A percentile compares a stretch with the other conserved stretches of the same genome.
phyloP scores from a whole-genome alignment of 2,888 invertebrate species.

The Morpho achilles region DNA sequence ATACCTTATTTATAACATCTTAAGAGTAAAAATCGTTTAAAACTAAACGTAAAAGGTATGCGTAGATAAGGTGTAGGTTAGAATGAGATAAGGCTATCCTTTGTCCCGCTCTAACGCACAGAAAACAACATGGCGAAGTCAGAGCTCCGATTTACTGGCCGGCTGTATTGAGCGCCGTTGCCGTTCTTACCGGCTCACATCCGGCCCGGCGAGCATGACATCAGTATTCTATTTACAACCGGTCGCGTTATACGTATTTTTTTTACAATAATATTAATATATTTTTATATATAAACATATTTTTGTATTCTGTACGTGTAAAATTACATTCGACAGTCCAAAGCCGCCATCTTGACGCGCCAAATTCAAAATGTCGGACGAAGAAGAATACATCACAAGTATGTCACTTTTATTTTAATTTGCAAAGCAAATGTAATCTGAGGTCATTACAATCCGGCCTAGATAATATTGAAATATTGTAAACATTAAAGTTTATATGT shows the following conservation, averaged over 20 bases:
- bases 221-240: conserved; percentile 21
- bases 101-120: neutral
- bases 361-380: conserved; percentile 14
- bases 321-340: too few relatives aligned
- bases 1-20: neutral
- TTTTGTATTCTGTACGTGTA: neutral
- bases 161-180: conserved; percentile 8
- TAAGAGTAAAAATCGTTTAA: neutral
- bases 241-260: conserved; percentile 17
- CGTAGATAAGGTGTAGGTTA: too few relatives aligned
- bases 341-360: conserved; percentile 13
- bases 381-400: neutral
- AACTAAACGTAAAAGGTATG: neutral
- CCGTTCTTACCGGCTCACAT: conserved; percentile 10
- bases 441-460: too few relatives aligned
- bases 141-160: neutral
- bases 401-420: neutral
- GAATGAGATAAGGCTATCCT: neutral
- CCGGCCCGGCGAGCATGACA: conserved; percentile 12
- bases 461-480: too few relatives aligned
- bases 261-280: neutral
- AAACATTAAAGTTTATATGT: too few relatives aligned
- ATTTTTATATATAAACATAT: neutral
- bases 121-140: neutral
- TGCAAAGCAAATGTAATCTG: conserved; percentile 1